Percentiles rank a stretch among this genome's conserved stretches.
Conservation (phyloP, 2,113 vertebrate species). For the Bagarius yarrelli region DNA sequence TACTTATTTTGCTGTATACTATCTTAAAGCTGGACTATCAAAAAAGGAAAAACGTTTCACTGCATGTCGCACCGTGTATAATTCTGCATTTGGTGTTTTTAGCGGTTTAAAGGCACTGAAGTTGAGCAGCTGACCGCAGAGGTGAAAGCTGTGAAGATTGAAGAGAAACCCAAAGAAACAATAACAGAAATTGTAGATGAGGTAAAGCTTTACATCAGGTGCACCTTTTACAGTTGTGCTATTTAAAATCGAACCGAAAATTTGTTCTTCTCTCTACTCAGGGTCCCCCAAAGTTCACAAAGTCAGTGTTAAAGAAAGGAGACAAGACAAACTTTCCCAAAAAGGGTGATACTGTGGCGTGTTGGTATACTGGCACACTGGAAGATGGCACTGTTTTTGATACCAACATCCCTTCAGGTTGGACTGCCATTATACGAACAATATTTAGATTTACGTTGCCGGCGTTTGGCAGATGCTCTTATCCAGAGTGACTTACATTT, state of each 20-base stretch:
- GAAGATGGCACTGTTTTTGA: constrained; percentile 96
- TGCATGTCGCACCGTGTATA: too few relatives aligned
- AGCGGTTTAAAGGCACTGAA: constrained; percentile 91
- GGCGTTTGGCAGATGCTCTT: too few relatives aligned
- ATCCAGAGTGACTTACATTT: too few relatives aligned
- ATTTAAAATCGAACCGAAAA: not conserved
- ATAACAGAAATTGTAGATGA: constrained; percentile 79
- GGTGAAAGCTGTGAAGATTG: constrained; percentile 80
- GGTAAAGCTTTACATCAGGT: constrained; percentile 62
- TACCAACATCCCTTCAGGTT: constrained; percentile 85
- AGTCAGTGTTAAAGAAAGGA: constrained; percentile 88
- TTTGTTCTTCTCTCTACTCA: constrained; percentile 51
- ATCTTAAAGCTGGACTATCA: too few relatives aligned
- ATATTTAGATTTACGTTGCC: not conserved
- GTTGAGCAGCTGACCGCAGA: constrained; percentile 74
- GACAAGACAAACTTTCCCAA: constrained; percentile 94
- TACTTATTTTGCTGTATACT: too few relatives aligned
- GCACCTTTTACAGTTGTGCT: not conserved
- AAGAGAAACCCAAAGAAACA: constrained; percentile 78
- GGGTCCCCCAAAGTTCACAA: constrained; percentile 90
- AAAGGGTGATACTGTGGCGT: constrained; percentile 91
- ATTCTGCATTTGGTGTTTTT: not conserved
- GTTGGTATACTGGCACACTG: constrained; percentile 92
- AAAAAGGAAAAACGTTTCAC: too few relatives aligned
- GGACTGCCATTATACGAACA: not conserved